Evolutionary conservation across 2,797 vertebrate species (phyloP).

Genomic region (Notamacropus eugenii): DNA sequence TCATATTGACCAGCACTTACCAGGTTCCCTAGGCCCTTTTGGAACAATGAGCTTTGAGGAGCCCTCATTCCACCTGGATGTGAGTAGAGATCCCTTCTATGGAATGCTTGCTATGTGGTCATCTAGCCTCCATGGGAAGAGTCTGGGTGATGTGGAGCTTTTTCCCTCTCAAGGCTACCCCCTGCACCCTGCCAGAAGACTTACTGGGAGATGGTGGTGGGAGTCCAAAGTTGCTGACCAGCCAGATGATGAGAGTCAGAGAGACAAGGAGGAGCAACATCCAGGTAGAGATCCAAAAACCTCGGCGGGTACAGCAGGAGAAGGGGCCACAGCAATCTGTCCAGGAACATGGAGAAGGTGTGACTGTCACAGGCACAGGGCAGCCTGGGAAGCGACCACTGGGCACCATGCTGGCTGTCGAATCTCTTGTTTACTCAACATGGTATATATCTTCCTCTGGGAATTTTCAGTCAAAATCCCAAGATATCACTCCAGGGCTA

Average conservation of each 20-base stretch:
- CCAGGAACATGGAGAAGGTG: neutral
- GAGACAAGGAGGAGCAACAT: constrained; percentile 71
- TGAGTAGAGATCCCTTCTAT: neutral
- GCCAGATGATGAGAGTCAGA: constrained; percentile 21
- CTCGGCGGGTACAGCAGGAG: constrained; percentile 63
- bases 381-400: neutral
- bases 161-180: neutral
- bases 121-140: neutral
- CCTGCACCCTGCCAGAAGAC: constrained; percentile 4
- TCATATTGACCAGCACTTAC: neutral
- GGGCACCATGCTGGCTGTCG: neutral
- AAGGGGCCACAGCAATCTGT: neutral
- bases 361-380: neutral
- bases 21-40: neutral
- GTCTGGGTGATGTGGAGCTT: neutral
- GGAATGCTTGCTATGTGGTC: neutral
- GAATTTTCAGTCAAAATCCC: neutral
- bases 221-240: constrained; percentile 66
- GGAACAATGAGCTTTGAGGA: neutral
- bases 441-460: too few species aligned
- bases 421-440: neutral
- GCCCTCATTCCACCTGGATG: too few species aligned
- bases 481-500: neutral
- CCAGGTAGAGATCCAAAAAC: constrained; percentile 66
- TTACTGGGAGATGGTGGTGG: constrained; percentile 80